Evolutionary conservation across 2,888 invertebrate genomes (phyloP).

Genomic region (Athalia circularis): DNA sequence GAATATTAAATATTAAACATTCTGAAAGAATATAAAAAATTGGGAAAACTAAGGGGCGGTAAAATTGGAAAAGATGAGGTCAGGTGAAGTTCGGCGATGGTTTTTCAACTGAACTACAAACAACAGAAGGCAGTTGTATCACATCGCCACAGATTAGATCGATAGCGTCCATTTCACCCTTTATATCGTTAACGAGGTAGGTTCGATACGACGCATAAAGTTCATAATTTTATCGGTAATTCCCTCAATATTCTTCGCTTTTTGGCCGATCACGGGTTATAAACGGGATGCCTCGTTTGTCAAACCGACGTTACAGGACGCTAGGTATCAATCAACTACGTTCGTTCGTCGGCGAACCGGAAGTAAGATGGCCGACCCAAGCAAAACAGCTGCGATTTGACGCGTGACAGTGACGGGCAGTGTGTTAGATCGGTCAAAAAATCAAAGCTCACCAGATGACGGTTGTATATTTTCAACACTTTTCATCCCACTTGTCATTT

Average conservation of each 20-base stretch:
- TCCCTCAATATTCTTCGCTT: neutral
- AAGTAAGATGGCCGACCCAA: constrained; percentile 8
- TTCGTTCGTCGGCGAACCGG: neutral
- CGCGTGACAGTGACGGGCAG: neutral
- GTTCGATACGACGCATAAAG: neutral
- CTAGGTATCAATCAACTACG: neutral
- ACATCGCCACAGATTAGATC: neutral
- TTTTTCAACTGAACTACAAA: too few relatives aligned
- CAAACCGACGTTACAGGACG: neutral
- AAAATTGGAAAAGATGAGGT: too few relatives aligned
- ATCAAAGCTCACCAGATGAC: too few relatives aligned
- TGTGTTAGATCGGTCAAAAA: neutral
- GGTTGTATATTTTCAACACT: too few relatives aligned
- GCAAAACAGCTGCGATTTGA: neutral
- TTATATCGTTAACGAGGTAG: neutral
- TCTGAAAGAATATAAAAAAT: too few relatives aligned
- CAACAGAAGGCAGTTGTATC: too few relatives aligned
- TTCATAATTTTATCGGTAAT: constrained; percentile 3
- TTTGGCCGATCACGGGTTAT: neutral
- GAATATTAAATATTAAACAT: too few relatives aligned
- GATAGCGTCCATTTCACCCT: neutral
- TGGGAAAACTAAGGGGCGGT: too few relatives aligned
- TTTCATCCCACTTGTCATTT: too few relatives aligned
- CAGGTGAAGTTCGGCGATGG: too few relatives aligned
- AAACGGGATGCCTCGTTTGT: constrained; percentile 4